phyloP scores from a whole-genome alignment of 2,888 invertebrate species.

The Leptopilina myrica region DNA sequence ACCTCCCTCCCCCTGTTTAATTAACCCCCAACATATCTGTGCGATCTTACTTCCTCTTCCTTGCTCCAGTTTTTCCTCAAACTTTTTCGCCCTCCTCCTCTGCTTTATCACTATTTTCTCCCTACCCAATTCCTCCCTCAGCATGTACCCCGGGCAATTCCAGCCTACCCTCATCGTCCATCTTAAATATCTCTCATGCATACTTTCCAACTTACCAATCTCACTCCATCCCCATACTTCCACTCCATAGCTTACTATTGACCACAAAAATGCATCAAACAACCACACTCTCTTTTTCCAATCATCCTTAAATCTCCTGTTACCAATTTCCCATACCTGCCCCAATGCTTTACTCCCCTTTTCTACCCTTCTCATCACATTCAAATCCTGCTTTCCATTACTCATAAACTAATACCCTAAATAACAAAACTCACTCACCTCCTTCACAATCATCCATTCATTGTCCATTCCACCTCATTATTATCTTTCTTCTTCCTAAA shows the following conservation, averaged over 20 bases:
- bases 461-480: neutral
- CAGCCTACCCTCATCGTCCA: too few species aligned
- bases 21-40: neutral
- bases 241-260: neutral
- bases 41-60: neutral
- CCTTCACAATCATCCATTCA: neutral
- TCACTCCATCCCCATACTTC: neutral
- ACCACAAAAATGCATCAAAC: neutral
- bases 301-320: too few species aligned
- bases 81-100: neutral
- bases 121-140: too few species aligned
- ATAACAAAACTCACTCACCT: too few species aligned
- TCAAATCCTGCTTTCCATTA: neutral
- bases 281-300: too few species aligned
- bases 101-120: too few species aligned
- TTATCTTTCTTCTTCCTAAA: neutral
- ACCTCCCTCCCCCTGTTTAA: neutral
- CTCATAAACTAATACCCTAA: too few species aligned
- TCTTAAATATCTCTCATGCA: too few species aligned
- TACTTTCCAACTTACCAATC: neutral
- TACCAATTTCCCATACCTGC: too few species aligned
- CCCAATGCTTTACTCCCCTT: neutral
- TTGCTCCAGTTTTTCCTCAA: neutral
- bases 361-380: neutral
- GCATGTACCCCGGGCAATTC: too few species aligned